A percentile compares a stretch with the other conserved stretches of the same genome.
phyloP scores from a whole-genome alignment of 2,888 invertebrate species.

The Agrypnus murinus region DNA sequence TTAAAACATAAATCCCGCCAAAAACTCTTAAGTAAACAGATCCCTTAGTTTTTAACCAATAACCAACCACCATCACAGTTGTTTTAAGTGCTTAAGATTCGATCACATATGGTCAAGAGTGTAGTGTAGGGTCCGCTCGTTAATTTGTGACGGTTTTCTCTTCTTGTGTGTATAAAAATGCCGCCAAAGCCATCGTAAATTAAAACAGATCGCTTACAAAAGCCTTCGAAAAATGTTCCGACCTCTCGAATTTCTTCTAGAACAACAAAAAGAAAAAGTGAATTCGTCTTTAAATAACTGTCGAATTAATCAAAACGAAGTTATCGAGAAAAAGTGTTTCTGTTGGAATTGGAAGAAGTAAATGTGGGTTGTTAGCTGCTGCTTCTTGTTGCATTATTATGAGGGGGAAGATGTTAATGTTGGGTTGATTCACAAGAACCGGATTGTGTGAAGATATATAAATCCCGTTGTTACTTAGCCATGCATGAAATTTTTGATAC shows the following conservation, averaged over 20 bases:
- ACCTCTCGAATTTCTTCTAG: not conserved
- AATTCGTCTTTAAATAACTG: not conserved
- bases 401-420: not conserved
- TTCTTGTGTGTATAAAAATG: not conserved
- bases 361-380: constrained; percentile 23
- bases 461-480: constrained; percentile 35
- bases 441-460: constrained; percentile 22
- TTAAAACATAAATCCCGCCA: constrained; percentile 16
- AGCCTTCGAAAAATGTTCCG: not conserved
- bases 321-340: not conserved
- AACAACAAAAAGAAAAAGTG: not conserved
- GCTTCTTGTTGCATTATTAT: not conserved
- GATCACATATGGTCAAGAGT: constrained; percentile 40
- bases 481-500: constrained; percentile 31
- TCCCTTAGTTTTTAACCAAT: too few species aligned
- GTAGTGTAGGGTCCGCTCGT: not conserved
- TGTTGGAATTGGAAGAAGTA: not conserved
- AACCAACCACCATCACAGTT: too few species aligned
- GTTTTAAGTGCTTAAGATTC: constrained; percentile 26
- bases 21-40: constrained; percentile 1
- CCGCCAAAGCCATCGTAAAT: constrained; percentile 22
- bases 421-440: constrained; percentile 33
- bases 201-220: not conserved
- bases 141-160: constrained; percentile 4
- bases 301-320: not conserved